Base-by-base conservation (phyloP, 2,888 invertebrate species). In the Dicycla oo region DNA sequence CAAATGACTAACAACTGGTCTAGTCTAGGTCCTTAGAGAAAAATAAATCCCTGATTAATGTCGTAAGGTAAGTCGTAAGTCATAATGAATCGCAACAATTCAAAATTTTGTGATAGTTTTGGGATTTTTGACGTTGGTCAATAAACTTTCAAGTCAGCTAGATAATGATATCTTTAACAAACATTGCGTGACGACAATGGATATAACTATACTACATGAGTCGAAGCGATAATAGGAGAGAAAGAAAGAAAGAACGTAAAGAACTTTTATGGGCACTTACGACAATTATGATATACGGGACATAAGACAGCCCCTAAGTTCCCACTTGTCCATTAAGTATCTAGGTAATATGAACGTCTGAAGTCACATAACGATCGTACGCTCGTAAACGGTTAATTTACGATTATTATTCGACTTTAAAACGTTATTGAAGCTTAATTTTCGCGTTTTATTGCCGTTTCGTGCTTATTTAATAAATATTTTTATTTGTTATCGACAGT, bases 381-480 rank as follows among this genome's bases (percentile, higher is more conserved):
- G 81, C 74, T 81, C 82, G 78, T 82, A 82, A 81, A 82, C 40
- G 69, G 79, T 87, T 88, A 91, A 93, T 94, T 94, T 94, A 94
- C 91, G 92, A 89, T 92, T 90, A 92, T 90, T 87, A 86, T 86
- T 68, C 87, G 86, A 91, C 89, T 91, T 90, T 88, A 88, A 89
- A 90, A 91, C 88, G 91, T 92, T 92, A 91, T 90, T 89, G 88
- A 87, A 88, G 90, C 88, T 91, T 91, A 91, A 92, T 92, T 91
- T 90, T 88, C 86, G 88, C 88, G 86, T 93, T 93, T 93, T 92
- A 94, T 90, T 91, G 88, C 88, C 90, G 88, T 87, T 92, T 89
- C 90, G 90, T 90, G 92, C 89, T 92, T 91, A 90, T 91, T 91
- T 90, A 91, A 91, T 91, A 91, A 90, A 89, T 88, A 86, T 83